phyloP scores from a whole-genome alignment of 2,888 invertebrate species.

The Oscheius myriophilus region DNA sequence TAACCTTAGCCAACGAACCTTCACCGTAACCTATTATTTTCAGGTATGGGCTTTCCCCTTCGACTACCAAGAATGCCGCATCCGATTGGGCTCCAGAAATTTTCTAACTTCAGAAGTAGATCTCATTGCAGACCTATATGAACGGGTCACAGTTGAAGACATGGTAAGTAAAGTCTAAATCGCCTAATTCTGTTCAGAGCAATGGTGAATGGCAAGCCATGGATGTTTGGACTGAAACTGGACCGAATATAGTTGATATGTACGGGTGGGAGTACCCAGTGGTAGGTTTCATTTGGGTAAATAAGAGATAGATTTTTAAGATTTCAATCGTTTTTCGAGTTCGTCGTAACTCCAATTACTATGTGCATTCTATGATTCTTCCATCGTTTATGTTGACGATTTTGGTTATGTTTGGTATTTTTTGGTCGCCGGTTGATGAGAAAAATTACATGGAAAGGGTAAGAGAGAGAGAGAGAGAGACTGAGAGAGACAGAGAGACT shows the following conservation, averaged over 20 bases:
- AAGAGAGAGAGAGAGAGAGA: too few species aligned
- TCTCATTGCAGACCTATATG: background rate
- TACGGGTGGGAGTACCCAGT: slow-evolving; percentile 16
- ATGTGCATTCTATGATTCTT: slow-evolving; percentile 11
- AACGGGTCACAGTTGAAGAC: background rate
- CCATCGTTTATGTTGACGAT: slow-evolving; percentile 17
- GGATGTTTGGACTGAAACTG: background rate
- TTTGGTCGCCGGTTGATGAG: slow-evolving; percentile 19
- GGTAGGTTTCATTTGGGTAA: background rate
- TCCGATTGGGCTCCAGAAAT: slow-evolving; percentile 8
- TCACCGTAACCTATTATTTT: too few species aligned
- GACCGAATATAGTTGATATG: background rate
- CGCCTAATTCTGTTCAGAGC: background rate
- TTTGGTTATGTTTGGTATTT: slow-evolving; percentile 17
- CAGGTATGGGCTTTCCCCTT: slow-evolving; percentile 23
- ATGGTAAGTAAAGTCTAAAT: slow-evolving; percentile 13
- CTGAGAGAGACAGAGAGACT: too few species aligned
- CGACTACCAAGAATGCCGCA: slow-evolving; percentile 18
- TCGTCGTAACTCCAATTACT: slow-evolving; percentile 1
- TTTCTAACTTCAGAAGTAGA: slow-evolving; percentile 6
- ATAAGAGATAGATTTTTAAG: background rate
- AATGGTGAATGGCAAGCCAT: slow-evolving; percentile 20
- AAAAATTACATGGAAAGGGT: slow-evolving; percentile 20
- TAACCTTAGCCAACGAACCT: too few species aligned
- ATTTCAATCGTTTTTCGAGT: slow-evolving; percentile 8